These are phyloP conservation scores for Neotoma lepida DNA, from an alignment of 2,113 vertebrate species.

Conservation along the genomic window DNA sequence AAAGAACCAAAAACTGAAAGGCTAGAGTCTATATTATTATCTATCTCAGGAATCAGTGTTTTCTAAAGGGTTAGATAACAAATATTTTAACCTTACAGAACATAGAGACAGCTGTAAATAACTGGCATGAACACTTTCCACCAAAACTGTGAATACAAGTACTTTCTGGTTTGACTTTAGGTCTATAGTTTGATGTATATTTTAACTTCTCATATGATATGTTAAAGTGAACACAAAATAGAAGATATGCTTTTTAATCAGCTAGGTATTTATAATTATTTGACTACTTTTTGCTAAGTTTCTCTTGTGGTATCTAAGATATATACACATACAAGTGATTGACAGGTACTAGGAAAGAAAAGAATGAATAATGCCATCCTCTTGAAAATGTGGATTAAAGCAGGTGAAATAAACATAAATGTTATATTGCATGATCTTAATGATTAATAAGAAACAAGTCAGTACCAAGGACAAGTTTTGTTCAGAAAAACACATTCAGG, in stretches of 20 bases:
- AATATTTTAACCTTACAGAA: background rate
- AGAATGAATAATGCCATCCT: background rate
- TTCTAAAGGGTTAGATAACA: background rate
- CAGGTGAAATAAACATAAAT: background rate
- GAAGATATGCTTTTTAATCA: background rate
- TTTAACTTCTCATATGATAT: background rate
- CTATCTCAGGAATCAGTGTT: background rate
- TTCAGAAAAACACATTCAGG: background rate
- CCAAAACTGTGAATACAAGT: background rate
- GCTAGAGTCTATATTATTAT: background rate
- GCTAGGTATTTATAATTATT: background rate
- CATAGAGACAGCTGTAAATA: background rate
- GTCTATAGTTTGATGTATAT: background rate
- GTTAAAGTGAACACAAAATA: background rate
- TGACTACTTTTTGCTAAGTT: background rate
- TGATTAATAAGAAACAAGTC: background rate
- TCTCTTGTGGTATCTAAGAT: background rate
- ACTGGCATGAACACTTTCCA: background rate
- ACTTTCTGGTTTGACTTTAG: background rate
- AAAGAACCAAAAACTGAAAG: background rate
- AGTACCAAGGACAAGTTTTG: background rate
- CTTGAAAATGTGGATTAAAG: slow-evolving; percentile 7
- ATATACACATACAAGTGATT: background rate
- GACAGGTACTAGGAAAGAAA: background rate
- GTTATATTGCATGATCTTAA: background rate